Evolutionary conservation across 2,888 invertebrate species (phyloP).

Genomic region (Hipparchia semele): DNA sequence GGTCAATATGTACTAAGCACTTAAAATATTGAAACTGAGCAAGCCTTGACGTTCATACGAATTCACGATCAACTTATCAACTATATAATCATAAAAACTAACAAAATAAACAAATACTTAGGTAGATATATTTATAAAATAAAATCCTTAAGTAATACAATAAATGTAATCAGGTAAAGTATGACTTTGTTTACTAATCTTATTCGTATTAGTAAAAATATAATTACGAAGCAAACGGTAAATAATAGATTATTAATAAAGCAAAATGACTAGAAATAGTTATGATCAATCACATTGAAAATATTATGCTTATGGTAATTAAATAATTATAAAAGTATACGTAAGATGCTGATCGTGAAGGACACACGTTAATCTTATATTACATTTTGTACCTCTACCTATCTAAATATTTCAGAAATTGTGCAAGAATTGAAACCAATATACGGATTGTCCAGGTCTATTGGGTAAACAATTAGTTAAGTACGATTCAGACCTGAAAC

Average conservation of each 20-base stretch:
- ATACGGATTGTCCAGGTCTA: conserved; percentile 16
- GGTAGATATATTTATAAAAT: background rate
- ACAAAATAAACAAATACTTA: background rate
- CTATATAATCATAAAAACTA: conserved; percentile 18
- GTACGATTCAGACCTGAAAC: background rate
- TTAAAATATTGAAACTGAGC: conserved; percentile 63
- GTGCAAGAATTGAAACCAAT: conserved; percentile 66
- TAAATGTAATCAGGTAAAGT: background rate
- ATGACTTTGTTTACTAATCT: background rate
- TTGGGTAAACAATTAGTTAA: background rate
- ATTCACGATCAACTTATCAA: conserved; percentile 40
- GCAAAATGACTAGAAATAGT: conserved; percentile 29
- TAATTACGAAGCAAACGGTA: conserved; percentile 23
- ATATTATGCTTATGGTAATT: background rate
- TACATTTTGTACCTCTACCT: conserved; percentile 68
- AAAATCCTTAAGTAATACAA: background rate
- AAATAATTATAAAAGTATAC: conserved; percentile 17
- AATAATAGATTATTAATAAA: conserved; percentile 32
- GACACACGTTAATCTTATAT: conserved; percentile 46
- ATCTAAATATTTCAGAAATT: conserved; percentile 75
- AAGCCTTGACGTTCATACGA: conserved; percentile 53
- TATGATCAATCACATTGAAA: conserved; percentile 23
- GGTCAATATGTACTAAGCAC: background rate
- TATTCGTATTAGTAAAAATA: conserved; percentile 2
- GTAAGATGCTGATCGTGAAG: conserved; percentile 28